Evolutionary conservation across 2,113 vertebrate species (phyloP), one percentile per base, ranked within the genome.

Genomic region (Neogobius melanostomus): DNA sequence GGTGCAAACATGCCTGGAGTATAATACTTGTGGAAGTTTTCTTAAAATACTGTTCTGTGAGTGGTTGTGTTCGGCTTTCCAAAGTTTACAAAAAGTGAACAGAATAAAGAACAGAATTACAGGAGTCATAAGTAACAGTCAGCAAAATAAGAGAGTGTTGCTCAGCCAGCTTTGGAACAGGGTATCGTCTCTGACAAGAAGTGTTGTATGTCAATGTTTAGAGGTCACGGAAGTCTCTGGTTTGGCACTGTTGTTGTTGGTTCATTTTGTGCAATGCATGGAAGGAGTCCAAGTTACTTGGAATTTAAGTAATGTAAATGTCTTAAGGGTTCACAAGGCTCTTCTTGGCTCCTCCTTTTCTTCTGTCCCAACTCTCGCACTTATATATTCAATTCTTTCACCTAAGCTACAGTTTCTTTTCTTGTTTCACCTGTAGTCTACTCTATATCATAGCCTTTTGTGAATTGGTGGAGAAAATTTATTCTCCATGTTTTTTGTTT

Each of bases 371-470:
- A 69, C 64, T 77, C 76, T 85, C 74, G 82, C 83, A 81, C 81
- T 83, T 79, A 82, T 80, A 79, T 82, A 75, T 86, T 80, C 75
- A 79, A 82, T 84, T 85, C 69, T 80, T 83, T 90, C 81, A 66
- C 84, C 69, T 56, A 56, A 17, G 52, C 28, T 83, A 82, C 72
- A 69, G 71, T 79, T 86, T 68, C 12, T 76, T 77, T 87, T 86
- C 82, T 83, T 79, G 64, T 59, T 69, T 64, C 66, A 43, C 64
- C 57, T 76, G 68, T 79, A 70, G 17, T 80, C 76, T 68, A 68
- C 67, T 67, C 56, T 66, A 44, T 66, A 21, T 8, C 56, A 70
- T 21, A 21, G 21, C 21, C 21, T 21, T 21, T 21, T 21, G 21
- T 1, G 21, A 21, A 21, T 21, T 2, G 21, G 21, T 21, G 21